A percentile compares a stretch with the other conserved stretches of the same genome.
Conservation (phyloP, 2,888 invertebrate species). For the Ophonus ardosiacus region DNA sequence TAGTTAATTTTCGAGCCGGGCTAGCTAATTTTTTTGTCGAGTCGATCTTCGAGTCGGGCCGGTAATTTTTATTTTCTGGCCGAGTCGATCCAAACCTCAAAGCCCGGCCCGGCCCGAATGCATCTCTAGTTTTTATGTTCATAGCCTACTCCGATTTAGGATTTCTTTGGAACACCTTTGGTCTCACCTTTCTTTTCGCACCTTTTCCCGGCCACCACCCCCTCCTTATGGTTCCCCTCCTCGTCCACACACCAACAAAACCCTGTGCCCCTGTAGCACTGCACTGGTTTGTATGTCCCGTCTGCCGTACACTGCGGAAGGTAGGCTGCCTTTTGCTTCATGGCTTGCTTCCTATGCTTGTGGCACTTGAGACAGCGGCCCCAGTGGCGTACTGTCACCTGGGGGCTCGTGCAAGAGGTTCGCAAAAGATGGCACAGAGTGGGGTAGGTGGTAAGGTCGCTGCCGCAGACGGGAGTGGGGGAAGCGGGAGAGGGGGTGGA, state of each 20-base stretch:
- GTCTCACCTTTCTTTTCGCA: slow-evolving; percentile 75
- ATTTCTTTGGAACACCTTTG: no score
- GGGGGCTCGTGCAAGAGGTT: slow-evolving; percentile 86
- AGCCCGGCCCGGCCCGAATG: no score
- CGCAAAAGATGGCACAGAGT: slow-evolving; percentile 87
- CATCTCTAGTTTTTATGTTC: no score
- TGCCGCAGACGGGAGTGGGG: slow-evolving; percentile 83
- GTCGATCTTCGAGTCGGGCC: no score
- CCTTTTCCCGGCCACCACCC: slow-evolving; percentile 79
- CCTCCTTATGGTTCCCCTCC: slow-evolving; percentile 85
- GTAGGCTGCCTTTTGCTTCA: slow-evolving; percentile 76
- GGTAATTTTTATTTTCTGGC: no score
- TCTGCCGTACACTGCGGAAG: slow-evolving; percentile 89
- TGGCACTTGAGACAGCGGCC: slow-evolving; percentile 71
- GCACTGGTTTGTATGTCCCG: slow-evolving; percentile 90
- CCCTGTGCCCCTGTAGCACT: slow-evolving; percentile 84
- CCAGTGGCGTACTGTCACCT: slow-evolving; percentile 69
- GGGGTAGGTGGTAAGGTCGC: slow-evolving; percentile 89
- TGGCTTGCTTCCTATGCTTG: slow-evolving; percentile 75
- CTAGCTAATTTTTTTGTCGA: no score
- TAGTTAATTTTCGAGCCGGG: no score
- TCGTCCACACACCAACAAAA: slow-evolving; percentile 91
- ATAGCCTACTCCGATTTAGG: no score
- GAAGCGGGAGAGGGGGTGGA: slow-evolving; percentile 8
- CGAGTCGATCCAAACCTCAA: no score